Evolutionary conservation across 2,888 invertebrate species (phyloP).

Genomic region (Caenorhabditis doughertyi): DNA sequence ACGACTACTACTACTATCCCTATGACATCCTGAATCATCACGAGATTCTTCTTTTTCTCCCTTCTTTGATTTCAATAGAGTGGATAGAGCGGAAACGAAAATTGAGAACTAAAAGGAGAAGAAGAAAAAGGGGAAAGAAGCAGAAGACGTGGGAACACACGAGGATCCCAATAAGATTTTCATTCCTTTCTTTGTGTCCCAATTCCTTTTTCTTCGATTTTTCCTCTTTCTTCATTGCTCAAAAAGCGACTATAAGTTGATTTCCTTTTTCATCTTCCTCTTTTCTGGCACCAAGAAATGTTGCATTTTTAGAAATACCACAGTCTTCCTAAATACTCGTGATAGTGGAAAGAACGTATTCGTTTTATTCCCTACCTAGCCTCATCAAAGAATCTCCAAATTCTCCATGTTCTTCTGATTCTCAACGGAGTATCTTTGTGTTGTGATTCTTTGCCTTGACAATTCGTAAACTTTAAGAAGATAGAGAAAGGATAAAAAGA

Average conservation of each 20-base stretch:
- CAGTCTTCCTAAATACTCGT: too few relatives aligned
- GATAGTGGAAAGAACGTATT: too few relatives aligned
- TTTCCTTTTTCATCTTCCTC: slow-evolving; percentile 2
- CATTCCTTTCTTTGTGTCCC: slow-evolving; percentile 1
- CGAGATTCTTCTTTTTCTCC: slow-evolving; percentile 10
- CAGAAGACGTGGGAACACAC: slow-evolving; percentile 56
- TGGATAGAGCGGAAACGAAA: slow-evolving; percentile 53
- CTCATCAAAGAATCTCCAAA: too few relatives aligned
- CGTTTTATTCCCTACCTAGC: too few relatives aligned
- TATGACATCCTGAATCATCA: slow-evolving; percentile 16
- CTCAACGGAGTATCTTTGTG: too few relatives aligned
- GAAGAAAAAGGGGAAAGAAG: slow-evolving; percentile 6
- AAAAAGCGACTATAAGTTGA: slow-evolving; percentile 17
- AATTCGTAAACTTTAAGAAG: too few relatives aligned
- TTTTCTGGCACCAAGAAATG: too few relatives aligned
- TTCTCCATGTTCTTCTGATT: too few relatives aligned
- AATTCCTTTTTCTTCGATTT: slow-evolving; percentile 22
- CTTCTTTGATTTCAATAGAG: slow-evolving; percentile 55
- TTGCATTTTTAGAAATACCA: too few relatives aligned
- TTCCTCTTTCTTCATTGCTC: neutral
- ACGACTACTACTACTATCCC: slow-evolving; percentile 27
- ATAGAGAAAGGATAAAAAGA: neutral
- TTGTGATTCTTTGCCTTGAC: too few relatives aligned
- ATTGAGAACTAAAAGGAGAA: slow-evolving; percentile 45
- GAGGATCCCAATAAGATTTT: slow-evolving; percentile 34